Evolutionary conservation across 1,140 invertebrate species (phyloP).

Genomic region (Yoshiicerus persimilis): DNA sequence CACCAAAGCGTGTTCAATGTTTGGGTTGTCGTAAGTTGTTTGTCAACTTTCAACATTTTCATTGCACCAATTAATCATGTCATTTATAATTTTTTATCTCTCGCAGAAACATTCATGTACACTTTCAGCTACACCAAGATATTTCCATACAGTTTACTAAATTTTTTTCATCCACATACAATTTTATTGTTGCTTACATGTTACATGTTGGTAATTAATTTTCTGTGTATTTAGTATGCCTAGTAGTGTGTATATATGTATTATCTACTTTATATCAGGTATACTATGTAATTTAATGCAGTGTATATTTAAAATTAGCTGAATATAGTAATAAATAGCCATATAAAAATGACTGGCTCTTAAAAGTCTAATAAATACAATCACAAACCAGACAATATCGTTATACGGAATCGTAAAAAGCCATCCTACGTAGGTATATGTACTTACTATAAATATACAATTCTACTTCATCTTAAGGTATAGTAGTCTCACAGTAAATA

Average conservation of each 20-base stretch:
- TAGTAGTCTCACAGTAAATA: slow-evolving; percentile 1
- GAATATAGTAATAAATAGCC: not conserved
- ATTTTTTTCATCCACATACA: not conserved
- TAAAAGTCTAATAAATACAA: not conserved
- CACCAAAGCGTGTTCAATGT: not conserved
- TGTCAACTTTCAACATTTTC: not conserved
- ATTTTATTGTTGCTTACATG: not conserved
- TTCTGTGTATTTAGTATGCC: not conserved
- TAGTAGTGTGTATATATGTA: not conserved
- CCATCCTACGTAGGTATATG: not conserved
- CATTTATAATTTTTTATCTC: not conserved
- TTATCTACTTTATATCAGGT: no score
- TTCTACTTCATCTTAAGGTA: not conserved
- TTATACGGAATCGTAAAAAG: not conserved
- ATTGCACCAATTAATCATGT: not conserved
- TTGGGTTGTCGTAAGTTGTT: not conserved
- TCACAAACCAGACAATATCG: not conserved
- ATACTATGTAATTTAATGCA: not conserved
- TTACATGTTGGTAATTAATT: not conserved
- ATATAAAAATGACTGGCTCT: not conserved
- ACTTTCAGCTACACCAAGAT: not conserved
- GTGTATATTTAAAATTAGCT: not conserved
- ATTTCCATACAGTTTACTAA: not conserved
- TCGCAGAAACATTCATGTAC: not conserved
- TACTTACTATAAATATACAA: not conserved